Conservation (phyloP, 2,797 vertebrate genomes). For the Liparis tanakae region DNA sequence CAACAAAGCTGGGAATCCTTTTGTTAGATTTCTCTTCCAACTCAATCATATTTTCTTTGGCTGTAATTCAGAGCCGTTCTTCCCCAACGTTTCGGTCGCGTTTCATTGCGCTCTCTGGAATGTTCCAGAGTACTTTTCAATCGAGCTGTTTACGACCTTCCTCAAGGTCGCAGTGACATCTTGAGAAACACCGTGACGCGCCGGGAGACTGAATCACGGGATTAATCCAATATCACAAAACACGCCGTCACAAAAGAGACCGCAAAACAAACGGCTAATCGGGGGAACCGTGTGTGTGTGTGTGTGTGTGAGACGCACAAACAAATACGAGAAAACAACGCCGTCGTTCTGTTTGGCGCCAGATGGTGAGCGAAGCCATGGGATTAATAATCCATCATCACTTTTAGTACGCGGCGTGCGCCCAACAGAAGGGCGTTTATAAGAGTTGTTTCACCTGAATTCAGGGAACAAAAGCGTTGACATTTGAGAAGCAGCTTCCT, state of each 20-base stretch:
- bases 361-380: constrained; percentile 49
- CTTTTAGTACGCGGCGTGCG: constrained; percentile 1
- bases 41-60: not conserved
- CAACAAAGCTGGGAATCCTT: constrained; percentile 19
- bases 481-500: constrained; percentile 23
- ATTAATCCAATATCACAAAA: constrained; percentile 58
- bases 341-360: constrained; percentile 32
- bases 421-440: constrained; percentile 18
- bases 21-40: not conserved
- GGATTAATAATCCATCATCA: constrained; percentile 31
- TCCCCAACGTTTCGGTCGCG: not conserved
- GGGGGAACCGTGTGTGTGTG: constrained; percentile 7
- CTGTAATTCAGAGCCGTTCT: not conserved
- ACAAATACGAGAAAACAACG: constrained; percentile 27
- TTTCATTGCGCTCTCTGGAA: not conserved
- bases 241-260: constrained; percentile 33
- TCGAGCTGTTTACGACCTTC: constrained; percentile 5
- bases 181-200: not conserved
- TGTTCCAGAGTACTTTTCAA: constrained; percentile 12
- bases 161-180: not conserved
- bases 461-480: constrained; percentile 14
- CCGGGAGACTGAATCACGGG: constrained; percentile 38
- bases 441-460: constrained; percentile 16
- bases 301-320: constrained; percentile 7
- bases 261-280: not conserved